These are phyloP conservation scores for Plecotus auritus DNA, from an alignment of 2,113 vertebrate genomes.

Conservation along the genomic window DNA sequence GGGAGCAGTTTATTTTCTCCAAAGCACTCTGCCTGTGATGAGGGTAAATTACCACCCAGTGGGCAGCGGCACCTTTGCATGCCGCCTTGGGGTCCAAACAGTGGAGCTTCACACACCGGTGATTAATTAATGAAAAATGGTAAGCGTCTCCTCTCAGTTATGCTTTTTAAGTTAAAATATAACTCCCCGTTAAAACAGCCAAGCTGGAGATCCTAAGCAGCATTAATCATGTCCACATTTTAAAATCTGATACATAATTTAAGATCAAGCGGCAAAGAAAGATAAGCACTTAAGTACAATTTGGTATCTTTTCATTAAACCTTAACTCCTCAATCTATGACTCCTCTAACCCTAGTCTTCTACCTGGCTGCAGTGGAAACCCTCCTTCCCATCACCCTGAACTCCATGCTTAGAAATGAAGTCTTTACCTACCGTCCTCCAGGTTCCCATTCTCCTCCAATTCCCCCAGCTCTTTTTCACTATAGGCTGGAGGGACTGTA, in stretches of 20 bases:
- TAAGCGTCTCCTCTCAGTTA: constrained; percentile 7
- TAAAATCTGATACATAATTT: constrained; percentile 73
- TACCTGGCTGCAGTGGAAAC: background rate
- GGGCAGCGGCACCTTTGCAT: background rate
- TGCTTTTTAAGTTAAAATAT: constrained; percentile 59
- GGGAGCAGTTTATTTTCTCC: background rate
- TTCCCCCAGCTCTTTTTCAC: background rate
- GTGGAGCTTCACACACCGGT: background rate
- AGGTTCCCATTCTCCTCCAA: background rate
- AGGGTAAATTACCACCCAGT: background rate
- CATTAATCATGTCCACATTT: constrained; percentile 72
- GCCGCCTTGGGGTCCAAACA: constrained; percentile 9
- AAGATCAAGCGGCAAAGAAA: constrained; percentile 66
- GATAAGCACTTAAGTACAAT: constrained; percentile 69
- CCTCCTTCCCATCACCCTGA: background rate
- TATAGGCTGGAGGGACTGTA: background rate
- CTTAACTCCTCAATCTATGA: constrained; percentile 46
- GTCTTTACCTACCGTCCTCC: background rate
- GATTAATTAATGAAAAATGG: constrained; percentile 43
- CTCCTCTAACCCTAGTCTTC: constrained; percentile 8
- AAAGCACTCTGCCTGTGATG: background rate
- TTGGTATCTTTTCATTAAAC: constrained; percentile 67
- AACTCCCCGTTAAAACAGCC: constrained; percentile 61
- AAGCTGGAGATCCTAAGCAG: constrained; percentile 45
- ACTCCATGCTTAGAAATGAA: background rate